Evolutionary conservation across 2,113 vertebrate genomes (phyloP), one percentile per base, ranked within the genome.

Genomic region (Sebastes schlegelii): DNA sequence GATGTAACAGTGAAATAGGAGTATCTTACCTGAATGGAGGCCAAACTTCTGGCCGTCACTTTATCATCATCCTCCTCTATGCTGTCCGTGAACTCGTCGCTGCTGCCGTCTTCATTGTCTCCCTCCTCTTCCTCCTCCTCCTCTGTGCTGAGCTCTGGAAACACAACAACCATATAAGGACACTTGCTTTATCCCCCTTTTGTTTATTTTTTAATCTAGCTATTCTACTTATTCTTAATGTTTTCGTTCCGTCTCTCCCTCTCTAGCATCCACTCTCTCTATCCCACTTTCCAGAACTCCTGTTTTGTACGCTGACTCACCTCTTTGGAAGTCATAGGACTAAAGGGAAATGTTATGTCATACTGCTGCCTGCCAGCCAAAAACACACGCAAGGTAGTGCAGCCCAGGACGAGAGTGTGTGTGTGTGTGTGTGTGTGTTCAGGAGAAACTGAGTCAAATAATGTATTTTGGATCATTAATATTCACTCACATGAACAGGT

Each of bases 41-140:
- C 74, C 21, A 84, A 16, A 17, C 91, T 93, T 89, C 76, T 91
- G 61, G 88, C 65, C 0, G 82, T 92, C 84, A 93, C 82, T 84
- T 88, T 95, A 45, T 90, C 88, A 26, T 92, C 92, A 45, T 97
- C 95, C 63, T 97, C 95, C 92, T 98, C 96, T 13, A 95, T 94
- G 83, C 96, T 96, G 94, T 96, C 93, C 0, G 95, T 95, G 91
- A 97, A 97, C 83, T 95, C 96, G 0, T 95, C 95, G 26, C 92
- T 91, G 75, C 95, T 95, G 57, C 86, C 83, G 0, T 92, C 92
- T 80, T 90, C 92, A 71, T 92, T 88, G 3, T 94, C 92, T 17
- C 92, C 88, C 2, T 94, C 95, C 58, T 92, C 91, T 40, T 92
- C 92, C 49, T 74, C 72, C 5, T 82, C 85, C 34, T 94, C 92